Conservation (phyloP, 2,797 vertebrate genomes). For the Oryzias dopingdopingensis region DNA sequence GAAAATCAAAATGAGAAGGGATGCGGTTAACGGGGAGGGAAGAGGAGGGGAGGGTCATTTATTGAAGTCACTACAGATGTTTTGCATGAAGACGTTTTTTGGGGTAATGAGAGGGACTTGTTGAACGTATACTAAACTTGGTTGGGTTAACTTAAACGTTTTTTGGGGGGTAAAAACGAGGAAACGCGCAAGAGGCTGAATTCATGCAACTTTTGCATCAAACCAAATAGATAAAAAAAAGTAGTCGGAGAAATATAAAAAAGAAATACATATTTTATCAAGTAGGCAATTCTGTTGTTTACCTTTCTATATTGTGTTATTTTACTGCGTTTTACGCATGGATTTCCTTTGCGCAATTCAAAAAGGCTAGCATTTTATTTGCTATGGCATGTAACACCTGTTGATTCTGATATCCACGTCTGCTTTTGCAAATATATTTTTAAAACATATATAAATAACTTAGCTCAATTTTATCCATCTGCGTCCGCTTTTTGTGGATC, state of each 20-base stretch:
- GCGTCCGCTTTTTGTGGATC: conserved; percentile 13
- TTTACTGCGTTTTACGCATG: too few relatives aligned
- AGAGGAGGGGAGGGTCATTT: conserved; percentile 77
- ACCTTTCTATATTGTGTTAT: too few relatives aligned
- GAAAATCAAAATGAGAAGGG: conserved; percentile 79
- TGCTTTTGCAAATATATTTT: background rate
- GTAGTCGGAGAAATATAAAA: too few relatives aligned
- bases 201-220: conserved; percentile 20
- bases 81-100: conserved; percentile 80
- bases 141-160: conserved; percentile 56
- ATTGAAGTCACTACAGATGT: conserved; percentile 82
- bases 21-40: conserved; percentile 80
- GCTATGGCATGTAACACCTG: conserved; percentile 28
- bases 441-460: background rate
- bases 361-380: background rate
- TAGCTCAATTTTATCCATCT: background rate
- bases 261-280: too few relatives aligned
- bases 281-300: too few relatives aligned
- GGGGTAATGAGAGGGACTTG: conserved; percentile 69
- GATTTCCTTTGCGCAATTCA: background rate
- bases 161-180: conserved; percentile 25
- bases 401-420: conserved; percentile 8
- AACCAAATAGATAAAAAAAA: background rate
- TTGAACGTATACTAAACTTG: conserved; percentile 75
- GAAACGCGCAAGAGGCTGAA: conserved; percentile 23